Conservation (phyloP, 1,140 invertebrate species). For the Reticulitermes speratus region DNA sequence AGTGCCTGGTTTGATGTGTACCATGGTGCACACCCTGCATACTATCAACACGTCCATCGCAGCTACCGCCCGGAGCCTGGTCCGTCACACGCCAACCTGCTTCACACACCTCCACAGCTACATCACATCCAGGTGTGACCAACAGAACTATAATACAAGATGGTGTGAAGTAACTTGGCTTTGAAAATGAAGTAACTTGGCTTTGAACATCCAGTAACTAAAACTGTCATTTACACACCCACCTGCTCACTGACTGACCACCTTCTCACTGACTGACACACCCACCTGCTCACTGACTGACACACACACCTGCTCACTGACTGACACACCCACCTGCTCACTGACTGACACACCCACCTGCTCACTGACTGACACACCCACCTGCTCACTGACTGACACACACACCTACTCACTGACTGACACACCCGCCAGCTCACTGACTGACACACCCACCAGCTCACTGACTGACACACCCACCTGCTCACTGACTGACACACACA, state of each 20-base stretch:
- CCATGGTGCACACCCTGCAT: background rate
- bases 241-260: too few species aligned
- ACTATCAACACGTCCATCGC: background rate
- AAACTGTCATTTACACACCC: too few species aligned
- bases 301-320: background rate
- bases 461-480: too few species aligned
- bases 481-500: too few species aligned
- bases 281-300: background rate
- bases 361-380: background rate
- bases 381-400: background rate
- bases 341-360: background rate
- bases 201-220: too few species aligned
- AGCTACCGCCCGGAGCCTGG: background rate
- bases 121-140: background rate
- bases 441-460: too few species aligned
- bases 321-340: background rate
- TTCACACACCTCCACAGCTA: background rate
- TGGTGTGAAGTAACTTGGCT: background rate
- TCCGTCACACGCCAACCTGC: background rate
- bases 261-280: background rate
- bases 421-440: too few species aligned
- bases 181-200: background rate
- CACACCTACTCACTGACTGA: background rate
- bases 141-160: background rate
- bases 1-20: conserved; percentile 22